Base-by-base conservation (phyloP, 2,113 vertebrate genomes). In the Stegastes partitus region DNA sequence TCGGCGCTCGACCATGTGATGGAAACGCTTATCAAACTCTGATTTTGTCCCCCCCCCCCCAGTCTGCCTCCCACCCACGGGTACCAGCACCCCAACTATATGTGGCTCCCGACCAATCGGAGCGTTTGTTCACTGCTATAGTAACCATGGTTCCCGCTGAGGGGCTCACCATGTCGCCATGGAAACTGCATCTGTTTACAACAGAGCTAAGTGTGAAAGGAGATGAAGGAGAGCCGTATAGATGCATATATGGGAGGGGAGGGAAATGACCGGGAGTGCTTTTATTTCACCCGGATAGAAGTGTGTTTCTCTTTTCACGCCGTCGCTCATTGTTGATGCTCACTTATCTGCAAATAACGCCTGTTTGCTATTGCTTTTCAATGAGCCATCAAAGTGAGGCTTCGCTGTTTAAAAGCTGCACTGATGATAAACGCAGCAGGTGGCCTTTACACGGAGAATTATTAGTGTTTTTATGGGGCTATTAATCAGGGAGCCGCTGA, bases 101-200 rank as follows among this genome's bases (percentile, higher is more conserved):
- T 76, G 74, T 59, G 76, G 78, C 86, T 83, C 58, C 66, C 81
- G 42, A 87, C 93, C 93, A 94, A 94, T 95, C 77, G 86, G 61
- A 86, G 47, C 8, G 11, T 31, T 64, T 44, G 28, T 69, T 86
- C 87, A 53, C 76, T 87, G 85, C 84, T 87, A 86, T 89, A 92
- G 94, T 95, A 94, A 94, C 94, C 94, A 95, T 95, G 95, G 94
- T 77, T 81, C 91, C 91, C 91, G 81, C 92, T 89, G 88, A 94
- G 72, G 93, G 91, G 90, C 83, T 94, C 87, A 70, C 88, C 84
- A n/a, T 77, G 94, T 97, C 88, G 77, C 96, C 94, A 96, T 96
- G 94, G 96, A 94, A 97, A 97, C 96, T 96, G 96, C 95, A 96
- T 96, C 95, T 97, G 97, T 97, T 96, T 97, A 97, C 95, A 95